A percentile compares a stretch with the other conserved stretches of the same genome.
These are phyloP conservation scores for Perca schrenkii DNA, from an alignment of 2,113 vertebrate genomes.

Conservation along the genomic window DNA sequence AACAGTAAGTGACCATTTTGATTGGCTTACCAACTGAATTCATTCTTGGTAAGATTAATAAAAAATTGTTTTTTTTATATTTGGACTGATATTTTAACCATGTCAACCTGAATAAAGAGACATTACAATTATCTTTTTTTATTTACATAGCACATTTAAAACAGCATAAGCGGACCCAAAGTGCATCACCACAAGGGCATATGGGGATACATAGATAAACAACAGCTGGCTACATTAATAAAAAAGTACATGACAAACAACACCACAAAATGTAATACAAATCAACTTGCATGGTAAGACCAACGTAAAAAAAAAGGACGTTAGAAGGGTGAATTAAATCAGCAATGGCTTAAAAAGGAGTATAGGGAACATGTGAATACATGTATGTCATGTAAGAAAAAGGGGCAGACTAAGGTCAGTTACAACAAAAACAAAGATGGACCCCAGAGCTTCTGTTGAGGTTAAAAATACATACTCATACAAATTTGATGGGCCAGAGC, in stretches of 20 bases:
- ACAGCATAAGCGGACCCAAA: too few species aligned
- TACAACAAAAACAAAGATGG: conserved; percentile 20
- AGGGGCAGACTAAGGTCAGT: background rate
- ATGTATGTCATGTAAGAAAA: conserved; percentile 3
- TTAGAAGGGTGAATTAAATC: too few species aligned
- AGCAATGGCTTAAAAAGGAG: too few species aligned
- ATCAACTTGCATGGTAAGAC: too few species aligned
- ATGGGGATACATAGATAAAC: too few species aligned
- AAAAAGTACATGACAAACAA: too few species aligned
- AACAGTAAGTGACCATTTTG: background rate
- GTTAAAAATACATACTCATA: conserved; percentile 28
- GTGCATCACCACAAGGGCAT: too few species aligned
- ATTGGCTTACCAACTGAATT: background rate
- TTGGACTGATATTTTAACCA: background rate
- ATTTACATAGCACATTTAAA: too few species aligned
- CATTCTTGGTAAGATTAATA: background rate
- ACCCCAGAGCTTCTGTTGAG: conserved; percentile 9
- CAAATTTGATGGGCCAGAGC: conserved; percentile 36
- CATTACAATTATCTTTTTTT: background rate
- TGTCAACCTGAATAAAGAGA: background rate
- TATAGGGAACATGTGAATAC: too few species aligned
- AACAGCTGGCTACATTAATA: too few species aligned
- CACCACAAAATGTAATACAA: too few species aligned
- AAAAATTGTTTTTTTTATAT: background rate
- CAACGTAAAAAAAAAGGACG: too few species aligned